phyloP scores from a whole-genome alignment of 2,888 invertebrate genomes.

The Sarcophaga subvicina region DNA sequence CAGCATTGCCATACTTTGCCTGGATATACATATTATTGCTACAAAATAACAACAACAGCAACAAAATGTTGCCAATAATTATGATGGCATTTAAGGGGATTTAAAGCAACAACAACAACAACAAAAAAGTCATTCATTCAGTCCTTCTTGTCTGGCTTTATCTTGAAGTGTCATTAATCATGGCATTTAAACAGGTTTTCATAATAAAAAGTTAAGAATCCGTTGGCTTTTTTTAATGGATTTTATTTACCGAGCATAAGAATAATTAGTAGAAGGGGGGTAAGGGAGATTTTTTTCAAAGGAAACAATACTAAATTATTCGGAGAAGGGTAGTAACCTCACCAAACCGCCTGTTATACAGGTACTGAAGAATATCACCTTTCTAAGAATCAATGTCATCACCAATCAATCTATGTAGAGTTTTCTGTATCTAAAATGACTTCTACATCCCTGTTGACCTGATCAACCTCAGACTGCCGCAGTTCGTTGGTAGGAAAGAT shows the following conservation, averaged over 20 bases:
- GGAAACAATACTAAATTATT: no score
- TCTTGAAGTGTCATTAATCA: slow-evolving; percentile 64
- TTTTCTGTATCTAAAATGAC: no score
- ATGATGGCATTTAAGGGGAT: slow-evolving; percentile 59
- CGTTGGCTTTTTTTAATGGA: no score
- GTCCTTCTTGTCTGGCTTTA: slow-evolving; percentile 50
- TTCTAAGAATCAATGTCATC: no score
- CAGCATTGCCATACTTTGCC: slow-evolving; percentile 69
- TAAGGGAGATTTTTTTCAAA: neutral
- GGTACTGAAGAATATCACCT: no score
- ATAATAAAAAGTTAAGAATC: slow-evolving; percentile 2
- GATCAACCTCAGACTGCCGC: no score
- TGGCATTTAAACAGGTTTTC: slow-evolving; percentile 51
- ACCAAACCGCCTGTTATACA: no score
- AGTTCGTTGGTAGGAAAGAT: no score
- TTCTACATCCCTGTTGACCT: no score
- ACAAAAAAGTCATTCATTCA: neutral
- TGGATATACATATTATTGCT: slow-evolving; percentile 25
- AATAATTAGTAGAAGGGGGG: neutral
- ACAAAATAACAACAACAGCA: neutral
- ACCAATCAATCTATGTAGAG: no score
- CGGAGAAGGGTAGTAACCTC: no score
- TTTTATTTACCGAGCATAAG: neutral
- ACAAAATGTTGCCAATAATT: slow-evolving; percentile 52
- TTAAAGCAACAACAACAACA: slow-evolving; percentile 26